Evolutionary conservation across 2,888 invertebrate species (phyloP), one percentile per base, ranked within the genome.

Genomic region (Heteromurus nitidus): DNA sequence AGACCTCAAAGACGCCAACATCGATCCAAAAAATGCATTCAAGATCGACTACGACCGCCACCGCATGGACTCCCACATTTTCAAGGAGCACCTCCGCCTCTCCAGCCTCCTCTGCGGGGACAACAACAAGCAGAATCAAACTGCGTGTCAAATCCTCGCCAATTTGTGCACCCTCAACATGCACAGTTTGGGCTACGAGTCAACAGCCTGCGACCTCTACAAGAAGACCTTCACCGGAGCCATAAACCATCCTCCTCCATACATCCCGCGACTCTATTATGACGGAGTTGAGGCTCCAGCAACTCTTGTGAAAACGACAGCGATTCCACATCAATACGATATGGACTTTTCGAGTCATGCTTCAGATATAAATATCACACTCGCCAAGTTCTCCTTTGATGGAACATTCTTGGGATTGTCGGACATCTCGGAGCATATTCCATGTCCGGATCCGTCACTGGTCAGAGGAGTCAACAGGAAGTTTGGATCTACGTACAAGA

Each of bases 91-190:
- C 85, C 88, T 91, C 30, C 88, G 89, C 73, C 86, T 89, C 22
- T 88, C 90, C 7, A 87, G 89, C 30, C 89, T 90, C 83, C 88
- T 90, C 53, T 91, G 91, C 86, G 89, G 90, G 87, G 91, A 90
- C 87, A 87, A 69, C 16, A 87, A 69, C 16, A 60, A 24, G n/a
- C 68, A 89, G 53, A 90, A 91, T 87, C 87, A 88, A 70, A 91
- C 90, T 18, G 92, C 93, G 11, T 94, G 94, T 87, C 92, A 93
- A 88, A 90, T 92, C 81, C 89, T 94, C 80, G 92, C 92, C 0
- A 94, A 94, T 88, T 90, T 94, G 89, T 94, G 94, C 87, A 90
- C 92, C 0, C 88, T 93, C 74, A 91, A 91, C 7, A 89, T 92
- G 79, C 92, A 91, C 87, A 89, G 90, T 18, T 90, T 91, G 84